Evolutionary conservation across 1,140 invertebrate genomes (phyloP).

Genomic region (Ganaspis sp.): DNA sequence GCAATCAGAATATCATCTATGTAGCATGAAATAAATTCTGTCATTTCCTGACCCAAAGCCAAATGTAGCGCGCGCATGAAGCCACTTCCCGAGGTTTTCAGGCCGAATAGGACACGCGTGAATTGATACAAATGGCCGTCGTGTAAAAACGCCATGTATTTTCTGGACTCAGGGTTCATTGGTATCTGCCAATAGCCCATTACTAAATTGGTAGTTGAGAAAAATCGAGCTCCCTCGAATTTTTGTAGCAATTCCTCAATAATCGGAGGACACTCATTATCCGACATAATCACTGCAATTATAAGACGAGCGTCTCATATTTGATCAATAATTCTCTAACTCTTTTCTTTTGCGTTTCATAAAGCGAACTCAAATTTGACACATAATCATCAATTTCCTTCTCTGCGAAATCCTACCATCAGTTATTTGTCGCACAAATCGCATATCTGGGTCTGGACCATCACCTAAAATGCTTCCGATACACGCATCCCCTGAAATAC

Average conservation of each 20-base stretch:
- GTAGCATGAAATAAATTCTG: constrained; percentile 42
- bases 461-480: no score
- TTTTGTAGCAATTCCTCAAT: constrained; percentile 55
- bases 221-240: constrained; percentile 47
- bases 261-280: constrained; percentile 53
- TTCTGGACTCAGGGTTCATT: constrained; percentile 48
- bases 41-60: constrained; percentile 29
- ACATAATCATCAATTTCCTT: no score
- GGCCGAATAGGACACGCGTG: constrained; percentile 60
- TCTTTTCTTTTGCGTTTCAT: no score
- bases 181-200: constrained; percentile 64
- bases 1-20: constrained; percentile 51
- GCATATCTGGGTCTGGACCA: no score
- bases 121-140: constrained; percentile 54
- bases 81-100: constrained; percentile 59
- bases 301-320: constrained; percentile 61
- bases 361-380: no score
- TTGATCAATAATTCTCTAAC: no score
- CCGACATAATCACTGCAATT: constrained; percentile 55
- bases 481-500: no score
- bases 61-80: constrained; percentile 51
- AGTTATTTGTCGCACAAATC: no score
- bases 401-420: no score
- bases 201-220: constrained; percentile 58
- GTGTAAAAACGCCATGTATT: constrained; percentile 62